Evolutionary conservation across 2,888 invertebrate species (phyloP).

Genomic region (Tuberolachnus salignus): DNA sequence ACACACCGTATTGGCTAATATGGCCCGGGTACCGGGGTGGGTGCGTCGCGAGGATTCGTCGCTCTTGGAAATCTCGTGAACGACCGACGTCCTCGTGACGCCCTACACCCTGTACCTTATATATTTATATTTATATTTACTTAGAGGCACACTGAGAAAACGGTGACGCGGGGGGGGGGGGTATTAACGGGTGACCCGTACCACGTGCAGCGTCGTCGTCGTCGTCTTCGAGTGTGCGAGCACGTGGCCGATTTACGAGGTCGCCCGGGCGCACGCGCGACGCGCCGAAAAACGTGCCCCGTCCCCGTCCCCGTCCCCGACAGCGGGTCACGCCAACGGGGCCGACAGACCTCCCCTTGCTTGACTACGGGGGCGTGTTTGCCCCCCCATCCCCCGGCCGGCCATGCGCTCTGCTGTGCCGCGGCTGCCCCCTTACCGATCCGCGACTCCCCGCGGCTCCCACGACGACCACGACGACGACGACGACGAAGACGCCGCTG

Average conservation of each 20-base stretch:
- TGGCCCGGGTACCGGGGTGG: too few species aligned
- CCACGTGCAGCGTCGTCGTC: conserved; percentile 8
- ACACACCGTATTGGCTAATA: too few species aligned
- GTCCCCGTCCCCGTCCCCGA: neutral
- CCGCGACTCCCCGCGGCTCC: too few species aligned
- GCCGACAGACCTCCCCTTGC: conserved; percentile 42
- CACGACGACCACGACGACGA: neutral
- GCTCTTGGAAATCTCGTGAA: too few species aligned
- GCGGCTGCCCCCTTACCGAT: neutral
- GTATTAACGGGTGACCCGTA: neutral
- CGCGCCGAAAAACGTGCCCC: neutral
- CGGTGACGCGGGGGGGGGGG: too few species aligned
- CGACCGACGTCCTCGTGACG: too few species aligned
- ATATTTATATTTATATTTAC: too few species aligned
- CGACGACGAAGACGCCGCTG: neutral
- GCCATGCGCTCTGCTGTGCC: neutral
- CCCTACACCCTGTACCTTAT: too few species aligned
- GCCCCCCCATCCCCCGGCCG: neutral
- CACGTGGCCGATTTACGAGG: conserved; percentile 23
- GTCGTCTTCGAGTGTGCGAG: neutral
- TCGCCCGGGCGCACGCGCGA: conserved; percentile 31
- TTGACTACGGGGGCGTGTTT: conserved; percentile 55
- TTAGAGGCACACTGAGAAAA: too few species aligned
- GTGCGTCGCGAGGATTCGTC: too few species aligned
- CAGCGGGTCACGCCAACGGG: neutral